phyloP scores from a whole-genome alignment of 2,888 invertebrate genomes.

The Carterocephalus palaemon region DNA sequence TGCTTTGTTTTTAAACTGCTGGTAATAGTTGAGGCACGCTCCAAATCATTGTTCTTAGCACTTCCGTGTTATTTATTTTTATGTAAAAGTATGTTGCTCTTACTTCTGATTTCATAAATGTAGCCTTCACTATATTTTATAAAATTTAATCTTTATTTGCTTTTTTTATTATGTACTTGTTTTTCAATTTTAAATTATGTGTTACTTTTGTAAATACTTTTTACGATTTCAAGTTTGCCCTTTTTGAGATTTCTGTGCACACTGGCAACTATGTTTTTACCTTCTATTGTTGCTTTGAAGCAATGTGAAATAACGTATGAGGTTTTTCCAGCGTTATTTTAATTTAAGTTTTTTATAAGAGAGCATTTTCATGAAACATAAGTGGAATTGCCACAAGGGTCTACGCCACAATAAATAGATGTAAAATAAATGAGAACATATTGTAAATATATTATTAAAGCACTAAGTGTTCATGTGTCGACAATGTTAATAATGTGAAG shows the following conservation, averaged over 20 bases:
- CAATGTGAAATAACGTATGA: slow-evolving; percentile 9
- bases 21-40: too few relatives aligned
- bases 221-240: slow-evolving; percentile 1
- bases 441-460: slow-evolving; percentile 30
- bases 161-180: slow-evolving; percentile 1
- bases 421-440: slow-evolving; percentile 24
- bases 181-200: slow-evolving; percentile 21
- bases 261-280: slow-evolving; percentile 48
- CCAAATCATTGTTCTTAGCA: slow-evolving; percentile 3
- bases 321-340: too few relatives aligned
- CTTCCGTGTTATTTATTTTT: too few relatives aligned
- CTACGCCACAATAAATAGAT: slow-evolving; percentile 34
- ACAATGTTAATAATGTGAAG: slow-evolving; percentile 25
- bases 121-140: slow-evolving; percentile 9
- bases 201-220: slow-evolving; percentile 28
- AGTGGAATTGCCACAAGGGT: slow-evolving; percentile 33
- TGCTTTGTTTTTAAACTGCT: slow-evolving; percentile 35
- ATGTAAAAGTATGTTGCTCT: too few relatives aligned
- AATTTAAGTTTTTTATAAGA: slow-evolving; percentile 9
- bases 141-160: slow-evolving; percentile 16
- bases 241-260: background rate
- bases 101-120: slow-evolving; percentile 22
- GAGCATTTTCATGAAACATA: slow-evolving; percentile 13
- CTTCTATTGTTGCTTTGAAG: slow-evolving; percentile 40
- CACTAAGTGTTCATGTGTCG: slow-evolving; percentile 28